These are phyloP conservation scores for Lacerta agilis DNA, from an alignment of 2,797 vertebrate genomes.

Conservation along the genomic window DNA sequence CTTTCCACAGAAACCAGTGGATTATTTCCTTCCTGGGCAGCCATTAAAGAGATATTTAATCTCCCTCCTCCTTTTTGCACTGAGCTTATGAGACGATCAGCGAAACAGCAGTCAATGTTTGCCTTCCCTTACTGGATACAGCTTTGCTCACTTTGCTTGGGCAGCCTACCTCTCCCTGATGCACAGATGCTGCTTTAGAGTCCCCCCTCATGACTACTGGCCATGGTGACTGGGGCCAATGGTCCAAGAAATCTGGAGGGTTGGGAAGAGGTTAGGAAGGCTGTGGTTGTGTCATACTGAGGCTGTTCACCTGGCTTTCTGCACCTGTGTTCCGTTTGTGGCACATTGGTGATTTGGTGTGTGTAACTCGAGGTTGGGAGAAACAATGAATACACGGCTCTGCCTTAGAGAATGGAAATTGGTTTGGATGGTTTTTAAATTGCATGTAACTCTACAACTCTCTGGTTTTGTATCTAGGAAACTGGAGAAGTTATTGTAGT, in stretches of 20 bases:
- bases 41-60: not conserved
- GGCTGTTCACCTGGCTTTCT: not conserved
- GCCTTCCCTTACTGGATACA: not conserved
- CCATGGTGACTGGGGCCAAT: no score
- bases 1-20: not conserved
- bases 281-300: not conserved
- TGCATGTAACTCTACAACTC: not conserved
- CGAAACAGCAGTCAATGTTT: not conserved
- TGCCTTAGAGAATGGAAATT: not conserved
- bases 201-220: no score
- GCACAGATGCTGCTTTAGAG: no score
- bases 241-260: no score
- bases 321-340: not conserved
- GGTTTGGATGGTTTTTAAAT: not conserved
- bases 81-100: not conserved
- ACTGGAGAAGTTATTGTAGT: not conserved
- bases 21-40: not conserved
- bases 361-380: no score
- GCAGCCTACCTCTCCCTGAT: no score
- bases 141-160: not conserved
- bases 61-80: not conserved
- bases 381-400: not conserved
- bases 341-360: not conserved
- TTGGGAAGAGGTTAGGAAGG: no score
- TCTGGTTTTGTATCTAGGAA: not conserved